A percentile compares a stretch with the other conserved stretches of the same genome.
Conservation (phyloP, 2,888 invertebrate genomes). For the Temnothorax ravouxi region DNA sequence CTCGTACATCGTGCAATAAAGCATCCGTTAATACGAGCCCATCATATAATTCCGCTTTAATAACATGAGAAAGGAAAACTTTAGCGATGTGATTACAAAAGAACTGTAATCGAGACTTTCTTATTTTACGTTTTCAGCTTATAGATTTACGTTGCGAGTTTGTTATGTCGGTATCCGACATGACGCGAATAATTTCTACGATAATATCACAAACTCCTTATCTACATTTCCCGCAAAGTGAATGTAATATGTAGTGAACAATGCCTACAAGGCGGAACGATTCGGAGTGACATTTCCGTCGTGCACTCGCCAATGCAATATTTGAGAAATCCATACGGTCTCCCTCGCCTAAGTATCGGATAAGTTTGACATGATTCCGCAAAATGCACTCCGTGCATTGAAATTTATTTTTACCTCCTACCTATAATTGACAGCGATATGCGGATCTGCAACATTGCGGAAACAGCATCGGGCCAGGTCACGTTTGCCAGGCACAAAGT, state of each 20-base stretch:
- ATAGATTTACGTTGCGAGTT: background rate
- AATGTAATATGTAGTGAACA: constrained; percentile 26
- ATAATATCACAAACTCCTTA: constrained; percentile 1
- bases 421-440: constrained; percentile 34
- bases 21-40: constrained; percentile 32
- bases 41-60: background rate
- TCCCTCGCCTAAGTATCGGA: background rate
- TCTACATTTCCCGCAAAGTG: constrained; percentile 24
- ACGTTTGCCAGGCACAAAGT: background rate
- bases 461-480: constrained; percentile 3
- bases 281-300: constrained; percentile 33
- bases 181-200: background rate
- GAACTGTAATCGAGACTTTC: background rate
- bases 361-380: constrained; percentile 17
- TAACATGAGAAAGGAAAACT: background rate
- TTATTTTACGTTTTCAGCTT: background rate
- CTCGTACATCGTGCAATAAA: constrained; percentile 60
- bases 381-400: background rate
- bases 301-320: background rate
- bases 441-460: background rate
- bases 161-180: background rate
- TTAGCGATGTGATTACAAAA: background rate
- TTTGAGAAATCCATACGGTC: constrained; percentile 16
- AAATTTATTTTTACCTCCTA: constrained; percentile 20
- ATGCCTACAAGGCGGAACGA: background rate